These are phyloP conservation scores for Stomatorhinus ivindoensis DNA, from an alignment of 2,113 vertebrate genomes.

Conservation along the genomic window DNA sequence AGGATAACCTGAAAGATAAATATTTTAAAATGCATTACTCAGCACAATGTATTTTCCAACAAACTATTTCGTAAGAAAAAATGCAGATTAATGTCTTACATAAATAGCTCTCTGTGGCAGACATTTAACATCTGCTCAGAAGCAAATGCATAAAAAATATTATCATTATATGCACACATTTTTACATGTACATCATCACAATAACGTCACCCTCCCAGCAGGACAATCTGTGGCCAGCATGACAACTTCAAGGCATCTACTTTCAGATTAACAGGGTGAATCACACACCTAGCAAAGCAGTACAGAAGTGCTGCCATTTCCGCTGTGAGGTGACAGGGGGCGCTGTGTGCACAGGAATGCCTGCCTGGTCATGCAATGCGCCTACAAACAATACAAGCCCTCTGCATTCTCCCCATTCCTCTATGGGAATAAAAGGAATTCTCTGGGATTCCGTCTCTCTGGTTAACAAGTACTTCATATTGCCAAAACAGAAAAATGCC, in stretches of 20 bases:
- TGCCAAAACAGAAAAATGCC: not conserved
- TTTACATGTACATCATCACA: not conserved
- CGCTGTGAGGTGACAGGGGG: not conserved
- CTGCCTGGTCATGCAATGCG: not conserved
- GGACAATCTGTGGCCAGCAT: not conserved
- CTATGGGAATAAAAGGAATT: not conserved
- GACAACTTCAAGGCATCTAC: not conserved
- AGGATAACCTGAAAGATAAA: not conserved
- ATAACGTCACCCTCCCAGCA: not conserved
- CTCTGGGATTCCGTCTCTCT: not conserved
- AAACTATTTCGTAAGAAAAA: not conserved
- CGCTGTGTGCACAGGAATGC: not conserved
- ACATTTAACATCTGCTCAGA: not conserved
- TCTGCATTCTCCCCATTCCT: not conserved
- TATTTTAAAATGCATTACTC: not conserved
- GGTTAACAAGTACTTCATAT: not conserved
- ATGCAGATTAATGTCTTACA: not conserved
- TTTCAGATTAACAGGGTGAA: not conserved
- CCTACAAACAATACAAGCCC: not conserved
- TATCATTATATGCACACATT: not conserved
- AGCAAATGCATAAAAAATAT: not conserved
- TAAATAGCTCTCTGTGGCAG: not conserved
- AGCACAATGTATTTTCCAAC: not conserved
- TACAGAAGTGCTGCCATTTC: not conserved
- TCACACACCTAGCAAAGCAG: not conserved